Base-by-base conservation (phyloP, 2,113 vertebrate species). In the Solea senegalensis region DNA sequence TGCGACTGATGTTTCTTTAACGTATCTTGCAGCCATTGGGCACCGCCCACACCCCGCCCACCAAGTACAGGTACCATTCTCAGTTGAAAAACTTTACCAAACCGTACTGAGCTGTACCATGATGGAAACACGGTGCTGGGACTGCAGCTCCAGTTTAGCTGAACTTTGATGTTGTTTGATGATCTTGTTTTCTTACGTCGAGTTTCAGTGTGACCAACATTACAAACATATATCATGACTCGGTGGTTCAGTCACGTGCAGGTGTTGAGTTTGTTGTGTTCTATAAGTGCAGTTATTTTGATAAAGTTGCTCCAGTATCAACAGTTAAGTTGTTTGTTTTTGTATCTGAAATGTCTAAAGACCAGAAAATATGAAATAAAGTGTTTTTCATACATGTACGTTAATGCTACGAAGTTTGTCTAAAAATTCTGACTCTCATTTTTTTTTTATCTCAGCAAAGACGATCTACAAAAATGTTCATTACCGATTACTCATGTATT, bases 361-460 rank as follows among this genome's bases (percentile, higher is more conserved):
- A 71, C 60, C 14, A 68, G 14, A 72, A 72, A 76, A 62, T 55
- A 83, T 70, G 28, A 46, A 92, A 91, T 89, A 92, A 91, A 91
- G 2, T 61, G 82, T 81, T 74, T 82, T 56, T 68, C 78, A 81
- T 80, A 82, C 81, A 69, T 45, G 77, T 85, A 82, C 56, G 68
- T 80, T 41, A 56, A 67, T 81, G 72, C 21, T 65, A 46, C 86
- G 54, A 64, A 41, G 81, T 43, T 61, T 70, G 21, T 21, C 21
- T 21, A 21, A 21, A 21, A 21, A 21, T 21, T 21, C 21, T 21
- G 21, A 21, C 1, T 21, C 1, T 21, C 21, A 21, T 21, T 21
- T 21, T 21, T 21, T 21, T 21, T 21, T 21, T 21, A 21, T 21
- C 21, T 21, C 21, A 21, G 21, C 21, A 21, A 21, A 21, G 21